These are phyloP conservation scores for Leucophenga varia DNA, from an alignment of 1,140 invertebrate species.

Conservation along the genomic window DNA sequence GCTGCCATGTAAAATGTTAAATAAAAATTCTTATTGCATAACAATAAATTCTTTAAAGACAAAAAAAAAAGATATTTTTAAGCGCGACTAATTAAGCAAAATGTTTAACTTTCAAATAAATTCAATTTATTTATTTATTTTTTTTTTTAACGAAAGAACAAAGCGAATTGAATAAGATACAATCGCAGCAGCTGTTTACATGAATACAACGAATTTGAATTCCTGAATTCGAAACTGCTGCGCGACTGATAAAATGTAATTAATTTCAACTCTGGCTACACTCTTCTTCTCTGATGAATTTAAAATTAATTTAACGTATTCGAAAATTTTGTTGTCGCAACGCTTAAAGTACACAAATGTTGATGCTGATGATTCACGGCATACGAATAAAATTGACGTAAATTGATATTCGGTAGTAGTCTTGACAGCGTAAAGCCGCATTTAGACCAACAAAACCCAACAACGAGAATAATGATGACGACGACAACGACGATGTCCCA, in stretches of 20 bases:
- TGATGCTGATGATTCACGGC: conserved; percentile 11
- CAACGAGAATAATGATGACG: background rate
- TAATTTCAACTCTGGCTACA: conserved; percentile 29
- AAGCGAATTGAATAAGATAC: too few species aligned
- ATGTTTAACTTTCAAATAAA: too few species aligned
- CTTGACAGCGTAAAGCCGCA: background rate
- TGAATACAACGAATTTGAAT: too few species aligned
- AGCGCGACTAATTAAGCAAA: too few species aligned
- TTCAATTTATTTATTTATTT: too few species aligned
- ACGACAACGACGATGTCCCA: conserved; percentile 6
- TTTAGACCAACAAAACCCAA: background rate
- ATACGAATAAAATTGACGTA: conserved; percentile 18
- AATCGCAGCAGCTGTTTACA: too few species aligned
- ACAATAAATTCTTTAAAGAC: too few species aligned
- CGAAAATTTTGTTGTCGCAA: conserved; percentile 30
- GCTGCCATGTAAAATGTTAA: too few species aligned
- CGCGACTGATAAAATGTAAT: conserved; percentile 24
- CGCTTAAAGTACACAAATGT: too few species aligned
- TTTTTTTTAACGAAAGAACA: too few species aligned
- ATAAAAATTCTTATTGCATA: too few species aligned
- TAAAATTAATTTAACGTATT: conserved; percentile 39
- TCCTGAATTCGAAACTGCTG: background rate
- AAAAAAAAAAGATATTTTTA: too few species aligned
- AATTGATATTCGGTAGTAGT: conserved; percentile 26
- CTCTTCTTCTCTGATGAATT: conserved; percentile 29